Base-by-base conservation (phyloP, 2,888 invertebrate genomes). In the Eupelmus urozonus region DNA sequence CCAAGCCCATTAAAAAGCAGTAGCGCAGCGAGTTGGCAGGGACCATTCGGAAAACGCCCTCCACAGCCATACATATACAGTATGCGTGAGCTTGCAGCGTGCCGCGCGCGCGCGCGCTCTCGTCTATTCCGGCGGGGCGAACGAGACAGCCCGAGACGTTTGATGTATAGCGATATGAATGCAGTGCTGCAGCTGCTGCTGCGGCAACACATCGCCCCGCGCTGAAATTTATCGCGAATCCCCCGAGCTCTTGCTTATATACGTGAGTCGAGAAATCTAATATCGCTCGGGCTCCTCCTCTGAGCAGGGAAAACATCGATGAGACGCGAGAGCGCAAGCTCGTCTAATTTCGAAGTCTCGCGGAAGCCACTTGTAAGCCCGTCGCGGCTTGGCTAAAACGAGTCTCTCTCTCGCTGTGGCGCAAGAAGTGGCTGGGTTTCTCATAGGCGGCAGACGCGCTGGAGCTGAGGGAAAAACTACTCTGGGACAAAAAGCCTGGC, bases 141-240 rank as follows among this genome's bases (percentile, higher is more conserved):
- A 45, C 63, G 63, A 16, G 63, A 45, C 63, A 25, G 62, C 42
- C 23, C 42, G 55, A 57, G 27, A 59, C 59, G 7, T 59, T 70
- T 70, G 70, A 70, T 70, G 70, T 45, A 70, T 70, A 45, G 42
- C 59, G 42, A 70, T 70, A 70, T 45, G 70, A 70, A 70, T 70
- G 59, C 70, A 59, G 34, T 59, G 59, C 45, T 23, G 70, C 70
- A 59, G 65, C 65, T 34, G 13, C 70, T n/a, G n/a, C n/a, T n/a
- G n/a, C n/a, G 7, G 70, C 59, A 59, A 59, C n/a, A 59, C 70
- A 70, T 42, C 59, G 45, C n/a, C n/a, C n/a, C n/a, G n/a, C n/a
- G n/a, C 42, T n/a, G 23, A 59, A 70, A 70, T 70, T 59, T 70
- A 70, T 70, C 42, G 70, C 25, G 42, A 63, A n/a, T n/a, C n/a